Percentiles rank a stretch among this genome's conserved stretches.
phyloP scores from a whole-genome alignment of 2,113 vertebrate genomes.

The Gorilla gorilla region DNA sequence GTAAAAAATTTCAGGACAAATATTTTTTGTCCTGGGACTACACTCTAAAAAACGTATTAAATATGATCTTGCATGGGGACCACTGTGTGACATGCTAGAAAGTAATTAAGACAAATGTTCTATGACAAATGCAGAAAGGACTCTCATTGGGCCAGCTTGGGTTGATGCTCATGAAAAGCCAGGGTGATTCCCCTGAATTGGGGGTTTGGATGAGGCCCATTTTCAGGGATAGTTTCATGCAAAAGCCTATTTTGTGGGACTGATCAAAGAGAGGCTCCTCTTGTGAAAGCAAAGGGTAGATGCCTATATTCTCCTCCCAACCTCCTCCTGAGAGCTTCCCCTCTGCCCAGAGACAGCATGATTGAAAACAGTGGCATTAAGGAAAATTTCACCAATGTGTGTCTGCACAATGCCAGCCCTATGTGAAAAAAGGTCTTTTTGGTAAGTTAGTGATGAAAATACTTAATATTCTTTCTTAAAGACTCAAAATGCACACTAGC shows the following conservation, averaged over 20 bases:
- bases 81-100: accelerated
- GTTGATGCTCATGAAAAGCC: not conserved
- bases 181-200: accelerated
- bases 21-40: not conserved
- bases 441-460: not conserved
- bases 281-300: not conserved
- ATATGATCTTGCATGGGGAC: not conserved
- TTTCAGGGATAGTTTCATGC: not conserved
- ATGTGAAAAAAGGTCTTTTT: not conserved
- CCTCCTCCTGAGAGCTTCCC: not conserved
- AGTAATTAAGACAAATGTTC: no score
- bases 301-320: not conserved
- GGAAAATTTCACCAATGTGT: not conserved
- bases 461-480: not conserved
- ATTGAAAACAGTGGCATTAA: not conserved
- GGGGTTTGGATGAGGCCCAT: accelerated
- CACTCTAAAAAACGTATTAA: not conserved
- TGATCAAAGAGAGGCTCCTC: not conserved
- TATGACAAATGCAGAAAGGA: not conserved
- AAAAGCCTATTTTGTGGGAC: not conserved
- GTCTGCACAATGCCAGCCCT: no score
- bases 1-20: not conserved
- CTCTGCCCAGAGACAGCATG: not conserved
- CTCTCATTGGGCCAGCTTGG: accelerated
- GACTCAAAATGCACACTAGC: not conserved